phyloP scores from a whole-genome alignment of 2,888 invertebrate species.

The Alitta virens region DNA sequence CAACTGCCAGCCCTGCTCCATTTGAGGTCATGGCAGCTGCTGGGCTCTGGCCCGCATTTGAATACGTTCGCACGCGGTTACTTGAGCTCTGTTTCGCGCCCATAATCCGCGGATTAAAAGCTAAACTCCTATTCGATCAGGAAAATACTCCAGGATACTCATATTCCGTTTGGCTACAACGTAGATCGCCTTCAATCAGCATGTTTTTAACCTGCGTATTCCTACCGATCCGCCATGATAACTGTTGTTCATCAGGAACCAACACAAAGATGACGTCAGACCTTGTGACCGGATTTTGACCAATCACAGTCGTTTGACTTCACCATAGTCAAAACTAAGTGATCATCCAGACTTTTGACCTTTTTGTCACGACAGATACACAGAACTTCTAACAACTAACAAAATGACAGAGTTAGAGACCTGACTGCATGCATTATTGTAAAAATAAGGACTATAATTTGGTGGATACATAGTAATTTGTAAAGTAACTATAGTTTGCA shows the following conservation, averaged over 20 bases:
- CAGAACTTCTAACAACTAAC: no score
- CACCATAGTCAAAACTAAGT: no score
- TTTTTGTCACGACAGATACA: no score
- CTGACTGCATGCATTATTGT: no score
- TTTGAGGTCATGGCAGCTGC: slow-evolving; percentile 13
- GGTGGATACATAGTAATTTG: no score
- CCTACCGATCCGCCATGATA: slow-evolving; percentile 12
- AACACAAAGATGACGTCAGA: slow-evolving; percentile 20
- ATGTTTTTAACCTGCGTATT: slow-evolving; percentile 1
- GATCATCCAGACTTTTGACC: no score
- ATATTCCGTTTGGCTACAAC: background rate
- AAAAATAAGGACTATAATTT: no score
- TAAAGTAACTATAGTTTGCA: no score
- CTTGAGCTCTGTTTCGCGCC: slow-evolving; percentile 49
- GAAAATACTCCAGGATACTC: background rate
- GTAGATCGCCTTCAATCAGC: background rate
- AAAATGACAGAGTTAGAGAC: no score
- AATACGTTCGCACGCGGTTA: slow-evolving; percentile 46
- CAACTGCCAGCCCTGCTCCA: slow-evolving; percentile 14
- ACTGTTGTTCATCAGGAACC: slow-evolving; percentile 18
- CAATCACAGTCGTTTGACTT: slow-evolving; percentile 5
- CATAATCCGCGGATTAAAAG: slow-evolving; percentile 27
- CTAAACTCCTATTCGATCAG: background rate
- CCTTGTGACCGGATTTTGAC: slow-evolving; percentile 5
- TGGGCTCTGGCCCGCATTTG: slow-evolving; percentile 21